These are phyloP conservation scores for Enoplosus armatus DNA, from an alignment of 2,797 vertebrate genomes.

Conservation along the genomic window DNA sequence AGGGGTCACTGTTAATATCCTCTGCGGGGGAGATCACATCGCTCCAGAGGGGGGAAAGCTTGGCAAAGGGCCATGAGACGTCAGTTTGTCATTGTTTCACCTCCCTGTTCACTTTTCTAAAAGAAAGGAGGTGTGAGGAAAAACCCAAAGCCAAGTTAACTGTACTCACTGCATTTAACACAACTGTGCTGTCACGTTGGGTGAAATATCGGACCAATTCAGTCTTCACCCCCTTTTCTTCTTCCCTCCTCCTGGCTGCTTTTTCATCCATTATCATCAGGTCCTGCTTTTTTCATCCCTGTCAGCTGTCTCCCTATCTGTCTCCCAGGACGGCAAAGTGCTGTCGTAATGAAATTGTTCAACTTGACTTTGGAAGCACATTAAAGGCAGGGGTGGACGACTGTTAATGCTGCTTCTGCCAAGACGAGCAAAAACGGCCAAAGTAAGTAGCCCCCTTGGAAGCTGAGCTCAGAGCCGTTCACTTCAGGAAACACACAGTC, in stretches of 20 bases:
- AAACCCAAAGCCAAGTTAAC: constrained; percentile 40
- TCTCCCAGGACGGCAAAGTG: constrained; percentile 65
- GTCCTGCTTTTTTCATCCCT: constrained; percentile 38
- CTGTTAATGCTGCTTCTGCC: constrained; percentile 56
- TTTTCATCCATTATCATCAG: constrained; percentile 57
- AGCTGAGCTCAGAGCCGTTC: constrained; percentile 49
- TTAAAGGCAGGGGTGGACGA: constrained; percentile 70
- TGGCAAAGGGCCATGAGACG: constrained; percentile 45
- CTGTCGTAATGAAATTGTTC: constrained; percentile 77
- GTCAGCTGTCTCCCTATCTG: constrained; percentile 63
- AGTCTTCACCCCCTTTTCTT: constrained; percentile 25
- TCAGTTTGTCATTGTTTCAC: constrained; percentile 56
- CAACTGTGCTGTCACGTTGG: constrained; percentile 55
- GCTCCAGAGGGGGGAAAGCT: constrained; percentile 5
- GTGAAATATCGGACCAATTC: constrained; percentile 51
- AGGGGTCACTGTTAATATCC: constrained; percentile 67
- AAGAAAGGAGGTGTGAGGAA: constrained; percentile 36
- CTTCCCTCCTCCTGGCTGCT: constrained; percentile 22
- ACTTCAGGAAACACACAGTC: constrained; percentile 60
- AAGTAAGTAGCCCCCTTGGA: constrained; percentile 58
- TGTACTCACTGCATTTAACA: constrained; percentile 41
- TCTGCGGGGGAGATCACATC: constrained; percentile 57
- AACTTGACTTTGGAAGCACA: constrained; percentile 80
- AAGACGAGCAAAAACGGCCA: constrained; percentile 63
- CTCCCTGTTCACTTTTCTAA: constrained; percentile 17